A percentile compares a stretch with the other conserved stretches of the same genome.
Evolutionary conservation across 2,113 vertebrate species (phyloP).

Genomic region (Phaetusa simplex): DNA sequence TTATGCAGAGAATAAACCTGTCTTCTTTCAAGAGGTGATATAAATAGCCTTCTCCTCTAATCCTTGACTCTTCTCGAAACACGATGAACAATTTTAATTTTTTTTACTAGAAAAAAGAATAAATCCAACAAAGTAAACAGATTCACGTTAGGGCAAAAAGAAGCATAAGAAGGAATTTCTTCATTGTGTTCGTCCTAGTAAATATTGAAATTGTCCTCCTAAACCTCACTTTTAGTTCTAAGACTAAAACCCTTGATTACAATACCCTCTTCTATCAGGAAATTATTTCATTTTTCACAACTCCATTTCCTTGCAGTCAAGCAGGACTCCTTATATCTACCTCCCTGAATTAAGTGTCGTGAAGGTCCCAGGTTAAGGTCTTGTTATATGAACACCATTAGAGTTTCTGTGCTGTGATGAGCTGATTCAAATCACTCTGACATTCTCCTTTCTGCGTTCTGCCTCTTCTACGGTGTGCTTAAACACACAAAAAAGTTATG

Average conservation of each 20-base stretch:
- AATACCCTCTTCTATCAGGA: neutral
- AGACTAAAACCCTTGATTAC: neutral
- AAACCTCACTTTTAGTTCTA: neutral
- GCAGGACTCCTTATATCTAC: neutral
- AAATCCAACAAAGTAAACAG: neutral
- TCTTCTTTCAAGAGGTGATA: neutral
- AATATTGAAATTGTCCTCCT: neutral
- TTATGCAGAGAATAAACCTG: neutral
- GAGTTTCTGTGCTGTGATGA: neutral
- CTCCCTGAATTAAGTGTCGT: neutral
- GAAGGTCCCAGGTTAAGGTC: neutral
- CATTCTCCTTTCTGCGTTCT: neutral
- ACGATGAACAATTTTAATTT: neutral
- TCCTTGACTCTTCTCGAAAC: neutral
- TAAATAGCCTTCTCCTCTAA: neutral
- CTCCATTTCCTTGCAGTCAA: neutral
- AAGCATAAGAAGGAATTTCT: neutral
- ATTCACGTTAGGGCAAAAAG: neutral
- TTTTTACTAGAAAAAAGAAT: neutral
- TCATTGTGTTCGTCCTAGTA: neutral
- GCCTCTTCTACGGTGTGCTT: neutral
- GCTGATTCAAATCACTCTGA: neutral
- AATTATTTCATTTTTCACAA: constrained; percentile 7
- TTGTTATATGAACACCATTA: neutral
- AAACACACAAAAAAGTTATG: neutral